These are phyloP conservation scores for Papilio aristodemus DNA, from an alignment of 1,140 invertebrate species.

Conservation along the genomic window DNA sequence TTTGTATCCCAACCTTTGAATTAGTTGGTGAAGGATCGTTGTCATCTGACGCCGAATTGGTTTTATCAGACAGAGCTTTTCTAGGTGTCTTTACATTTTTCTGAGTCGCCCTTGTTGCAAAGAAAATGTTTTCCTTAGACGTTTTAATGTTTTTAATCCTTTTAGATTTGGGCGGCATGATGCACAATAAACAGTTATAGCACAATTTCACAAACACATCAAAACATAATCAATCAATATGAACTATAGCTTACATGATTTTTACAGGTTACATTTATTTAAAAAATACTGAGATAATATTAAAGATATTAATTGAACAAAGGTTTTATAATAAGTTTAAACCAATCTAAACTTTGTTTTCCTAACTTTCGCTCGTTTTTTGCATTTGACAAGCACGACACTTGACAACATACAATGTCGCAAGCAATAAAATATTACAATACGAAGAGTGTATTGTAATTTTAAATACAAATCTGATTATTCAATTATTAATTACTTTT, in stretches of 20 bases:
- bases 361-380: slow-evolving; percentile 49
- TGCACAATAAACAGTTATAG: slow-evolving; percentile 32
- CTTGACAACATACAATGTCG: not conserved
- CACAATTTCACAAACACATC: not conserved
- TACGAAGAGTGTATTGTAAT: not conserved
- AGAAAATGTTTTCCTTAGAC: slow-evolving; percentile 60
- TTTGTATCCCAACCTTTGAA: slow-evolving; percentile 31
- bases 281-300: not conserved
- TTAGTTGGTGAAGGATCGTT: slow-evolving; percentile 45
- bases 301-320: not conserved
- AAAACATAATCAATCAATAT: not conserved
- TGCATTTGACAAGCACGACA: slow-evolving; percentile 37
- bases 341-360: slow-evolving; percentile 24
- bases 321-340: not conserved
- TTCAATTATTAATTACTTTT: no score
- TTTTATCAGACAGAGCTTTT: slow-evolving; percentile 68
- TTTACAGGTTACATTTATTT: not conserved
- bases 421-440: not conserved
- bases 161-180: slow-evolving; percentile 67
- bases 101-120: slow-evolving; percentile 39
- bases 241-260: slow-evolving; percentile 3
- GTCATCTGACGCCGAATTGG: slow-evolving; percentile 69
- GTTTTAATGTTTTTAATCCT: slow-evolving; percentile 48
- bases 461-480: no score
- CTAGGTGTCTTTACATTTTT: slow-evolving; percentile 45